These are phyloP conservation scores for Drosophila kurseongensis DNA, from an alignment of 1,140 invertebrate genomes.

Conservation along the genomic window DNA sequence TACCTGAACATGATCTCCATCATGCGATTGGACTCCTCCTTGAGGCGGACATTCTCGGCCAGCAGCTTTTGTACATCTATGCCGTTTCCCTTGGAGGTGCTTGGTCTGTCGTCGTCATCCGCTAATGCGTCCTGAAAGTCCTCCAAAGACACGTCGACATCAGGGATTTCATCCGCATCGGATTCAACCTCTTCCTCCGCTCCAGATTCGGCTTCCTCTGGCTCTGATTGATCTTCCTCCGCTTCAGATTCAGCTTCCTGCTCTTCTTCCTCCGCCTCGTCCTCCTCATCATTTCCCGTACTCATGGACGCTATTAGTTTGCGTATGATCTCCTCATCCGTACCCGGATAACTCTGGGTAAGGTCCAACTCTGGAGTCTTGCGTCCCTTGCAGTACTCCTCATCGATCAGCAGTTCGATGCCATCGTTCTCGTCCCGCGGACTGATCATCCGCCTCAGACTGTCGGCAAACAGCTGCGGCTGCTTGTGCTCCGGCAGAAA, in stretches of 20 bases:
- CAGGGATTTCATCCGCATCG: background rate
- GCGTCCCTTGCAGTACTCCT: constrained; percentile 4
- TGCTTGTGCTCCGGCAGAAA: constrained; percentile 81
- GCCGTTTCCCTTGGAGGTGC: constrained; percentile 79
- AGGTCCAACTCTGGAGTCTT: constrained; percentile 3
- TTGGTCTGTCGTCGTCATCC: constrained; percentile 24
- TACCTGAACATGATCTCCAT: constrained; percentile 22
- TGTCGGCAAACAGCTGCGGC: constrained; percentile 84
- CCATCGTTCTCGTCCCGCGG: constrained; percentile 54
- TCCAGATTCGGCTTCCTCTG: background rate
- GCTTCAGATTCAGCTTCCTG: background rate
- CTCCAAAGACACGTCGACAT: background rate
- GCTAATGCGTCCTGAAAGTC: background rate
- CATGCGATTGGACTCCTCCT: constrained; percentile 33
- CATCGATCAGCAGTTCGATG: constrained; percentile 66
- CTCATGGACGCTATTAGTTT: background rate
- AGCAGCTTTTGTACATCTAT: constrained; percentile 53
- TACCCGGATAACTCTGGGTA: background rate
- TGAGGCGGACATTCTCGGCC: constrained; percentile 50
- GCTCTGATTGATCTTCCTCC: background rate
- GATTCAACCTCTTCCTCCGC: background rate
- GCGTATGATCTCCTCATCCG: constrained; percentile 1
- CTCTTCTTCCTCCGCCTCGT: background rate
- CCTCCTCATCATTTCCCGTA: background rate
- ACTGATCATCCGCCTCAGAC: constrained; percentile 77